Percentiles rank a stretch among this genome's conserved stretches.
These are phyloP conservation scores for Gulo gulo DNA, from an alignment of 2,113 vertebrate genomes.

Conservation along the genomic window DNA sequence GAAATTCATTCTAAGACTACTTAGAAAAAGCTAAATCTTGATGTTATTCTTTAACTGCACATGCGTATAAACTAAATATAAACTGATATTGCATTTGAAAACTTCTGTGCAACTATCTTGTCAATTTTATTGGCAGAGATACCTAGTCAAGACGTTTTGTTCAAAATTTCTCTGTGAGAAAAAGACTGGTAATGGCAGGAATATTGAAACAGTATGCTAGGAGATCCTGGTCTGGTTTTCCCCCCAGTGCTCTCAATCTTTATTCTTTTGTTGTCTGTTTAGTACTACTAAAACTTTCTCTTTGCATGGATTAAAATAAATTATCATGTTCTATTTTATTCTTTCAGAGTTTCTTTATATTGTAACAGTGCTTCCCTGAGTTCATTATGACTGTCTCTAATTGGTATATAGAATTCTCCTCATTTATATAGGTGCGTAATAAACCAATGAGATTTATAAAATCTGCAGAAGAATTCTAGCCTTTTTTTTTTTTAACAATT, in stretches of 20 bases:
- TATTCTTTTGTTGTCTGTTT: not conserved
- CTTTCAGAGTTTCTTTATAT: not conserved
- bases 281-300: not conserved
- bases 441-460: not conserved
- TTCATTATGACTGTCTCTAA: not conserved
- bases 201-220: not conserved
- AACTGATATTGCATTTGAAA: constrained; percentile 55
- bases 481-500: not conserved
- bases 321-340: not conserved
- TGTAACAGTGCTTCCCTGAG: not conserved
- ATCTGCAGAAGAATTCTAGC: not conserved
- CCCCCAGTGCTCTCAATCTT: not conserved
- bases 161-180: constrained; percentile 33
- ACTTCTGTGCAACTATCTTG: constrained; percentile 53
- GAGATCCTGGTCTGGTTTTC: not conserved
- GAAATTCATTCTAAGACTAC: not conserved
- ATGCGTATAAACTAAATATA: constrained; percentile 31
- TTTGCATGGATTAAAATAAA: not conserved
- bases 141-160: constrained; percentile 37
- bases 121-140: constrained; percentile 62
- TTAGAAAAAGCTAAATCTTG: not conserved
- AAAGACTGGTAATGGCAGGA: constrained; percentile 6
- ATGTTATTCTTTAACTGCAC: constrained; percentile 42
- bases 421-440: not conserved
- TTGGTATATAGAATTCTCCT: not conserved